phyloP scores from a whole-genome alignment of 2,113 vertebrate genomes.

The Ginglymostoma cirratum region DNA sequence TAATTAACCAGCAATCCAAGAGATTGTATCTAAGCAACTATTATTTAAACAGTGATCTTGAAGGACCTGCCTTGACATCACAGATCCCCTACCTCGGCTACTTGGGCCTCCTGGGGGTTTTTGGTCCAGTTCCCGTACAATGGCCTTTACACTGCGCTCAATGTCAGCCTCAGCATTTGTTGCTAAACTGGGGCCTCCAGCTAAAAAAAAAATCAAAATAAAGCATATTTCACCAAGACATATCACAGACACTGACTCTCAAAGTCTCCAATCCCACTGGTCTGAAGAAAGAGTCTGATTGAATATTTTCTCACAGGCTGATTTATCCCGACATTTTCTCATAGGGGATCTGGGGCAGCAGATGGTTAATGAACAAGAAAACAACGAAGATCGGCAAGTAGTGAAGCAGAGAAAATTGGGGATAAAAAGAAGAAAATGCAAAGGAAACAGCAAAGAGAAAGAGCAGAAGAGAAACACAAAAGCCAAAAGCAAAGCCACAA shows the following conservation, averaged over 20 bases:
- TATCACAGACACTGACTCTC: not conserved
- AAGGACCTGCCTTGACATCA: not conserved
- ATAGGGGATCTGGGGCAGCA: not conserved
- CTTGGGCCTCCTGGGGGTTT: conserved; percentile 51
- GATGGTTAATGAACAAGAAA: not conserved
- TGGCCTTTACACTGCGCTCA: conserved; percentile 71
- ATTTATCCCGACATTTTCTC: not conserved
- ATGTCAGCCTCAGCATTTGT: conserved; percentile 70
- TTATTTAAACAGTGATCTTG: not conserved
- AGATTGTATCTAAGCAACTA: not conserved
- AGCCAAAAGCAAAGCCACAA: not conserved
- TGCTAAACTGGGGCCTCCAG: conserved; percentile 35
- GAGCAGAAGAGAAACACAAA: not conserved
- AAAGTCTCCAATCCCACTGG: not conserved
- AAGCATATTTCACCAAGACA: not conserved
- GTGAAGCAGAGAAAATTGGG: not conserved
- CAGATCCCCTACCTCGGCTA: conserved; percentile 61
- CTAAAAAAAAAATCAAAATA: conserved; percentile 3
- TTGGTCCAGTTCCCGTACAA: conserved; percentile 68
- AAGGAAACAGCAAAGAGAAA: not conserved
- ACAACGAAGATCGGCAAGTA: not conserved
- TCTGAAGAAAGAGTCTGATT: not conserved
- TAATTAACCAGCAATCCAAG: not conserved
- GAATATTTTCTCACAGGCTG: not conserved
- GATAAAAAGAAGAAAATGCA: not conserved